Evolutionary conservation across 2,113 vertebrate species (phyloP).

Genomic region (Hirundichthys speculiger): DNA sequence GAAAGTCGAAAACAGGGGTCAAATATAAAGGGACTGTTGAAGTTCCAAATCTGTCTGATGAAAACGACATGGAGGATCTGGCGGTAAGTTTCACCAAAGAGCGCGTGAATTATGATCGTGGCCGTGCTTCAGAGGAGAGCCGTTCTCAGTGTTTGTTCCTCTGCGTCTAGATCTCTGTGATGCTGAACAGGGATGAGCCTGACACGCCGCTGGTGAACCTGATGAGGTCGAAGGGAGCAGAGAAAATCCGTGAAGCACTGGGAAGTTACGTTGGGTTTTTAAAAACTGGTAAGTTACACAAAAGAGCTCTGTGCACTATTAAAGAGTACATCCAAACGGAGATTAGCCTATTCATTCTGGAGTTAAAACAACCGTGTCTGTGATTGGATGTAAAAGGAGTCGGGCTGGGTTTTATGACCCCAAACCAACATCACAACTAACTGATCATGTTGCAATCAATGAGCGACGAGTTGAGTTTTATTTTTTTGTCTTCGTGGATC

Average conservation of each 20-base stretch:
- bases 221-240: slow-evolving; percentile 89
- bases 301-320: too few species aligned
- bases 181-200: slow-evolving; percentile 93
- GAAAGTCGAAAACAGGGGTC: slow-evolving; percentile 87
- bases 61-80: slow-evolving; percentile 94
- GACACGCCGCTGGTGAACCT: slow-evolving; percentile 86
- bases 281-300: slow-evolving; percentile 83
- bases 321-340: too few species aligned
- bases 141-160: not conserved
- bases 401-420: too few species aligned
- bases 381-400: too few species aligned
- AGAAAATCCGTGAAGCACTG: slow-evolving; percentile 86
- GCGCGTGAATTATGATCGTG: accelerated
- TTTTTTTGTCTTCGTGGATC: too few species aligned
- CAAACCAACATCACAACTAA: too few species aligned
- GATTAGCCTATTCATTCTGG: too few species aligned
- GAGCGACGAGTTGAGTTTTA: too few species aligned
- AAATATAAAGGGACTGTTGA: slow-evolving; percentile 92
- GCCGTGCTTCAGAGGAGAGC: accelerated
- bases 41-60: slow-evolving; percentile 95
- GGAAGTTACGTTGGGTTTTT: slow-evolving; percentile 89
- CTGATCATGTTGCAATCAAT: too few species aligned
- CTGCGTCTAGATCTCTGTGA: slow-evolving; percentile 85
- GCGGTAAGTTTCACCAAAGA: slow-evolving; percentile 82
- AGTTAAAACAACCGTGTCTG: too few species aligned